Base-by-base conservation (phyloP, 2,888 invertebrate genomes). In the Drosophila neotestacea region DNA sequence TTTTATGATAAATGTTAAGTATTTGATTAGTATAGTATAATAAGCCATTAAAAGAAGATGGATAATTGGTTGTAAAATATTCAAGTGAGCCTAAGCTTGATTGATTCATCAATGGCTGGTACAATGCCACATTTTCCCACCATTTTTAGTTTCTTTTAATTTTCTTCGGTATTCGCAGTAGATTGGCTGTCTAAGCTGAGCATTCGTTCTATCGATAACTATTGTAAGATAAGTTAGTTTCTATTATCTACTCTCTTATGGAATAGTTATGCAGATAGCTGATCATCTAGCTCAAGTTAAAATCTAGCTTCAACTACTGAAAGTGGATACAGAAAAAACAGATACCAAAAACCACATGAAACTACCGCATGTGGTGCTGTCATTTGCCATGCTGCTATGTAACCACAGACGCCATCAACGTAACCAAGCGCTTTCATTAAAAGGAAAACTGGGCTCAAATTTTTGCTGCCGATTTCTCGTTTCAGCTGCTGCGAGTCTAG, bases 361-460 rank as follows among this genome's bases (percentile, higher is more conserved):
- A 79, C 73, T 69, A 79, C 75, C 70, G 65, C 79, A 74, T 78
- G 61, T 74, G 65, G 59, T 60, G 61, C 69, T 78, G 76, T 74
- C 79, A 73, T 78, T 70, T 73, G 74, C 73, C 63, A 73, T 73
- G 61, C 68, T 58, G 74, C 42, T 22, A 58, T 47, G 67, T 64
- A 79, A 79, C 81, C 81, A 81, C 78, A 79, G 71, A 74, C 81
- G 61, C 73, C 73, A 72, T 73, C 68, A 70, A 68, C 75, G 75
- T 56, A 67, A 63, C 74, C 64, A 70, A 83, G 76, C 84, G 84
- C 75, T 88, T 84, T 88, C 81, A 88, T 88, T 84, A 85, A 85
- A 79, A 78, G 62, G 65, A 83, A 88, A 88, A 80, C 72, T 80
- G 69, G 70, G 70, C 83, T 83, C 71, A 80, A 77, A 72, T 71